Evolutionary conservation across 2,113 vertebrate species (phyloP).

Genomic region (Hydrochoerus hydrochaeris): DNA sequence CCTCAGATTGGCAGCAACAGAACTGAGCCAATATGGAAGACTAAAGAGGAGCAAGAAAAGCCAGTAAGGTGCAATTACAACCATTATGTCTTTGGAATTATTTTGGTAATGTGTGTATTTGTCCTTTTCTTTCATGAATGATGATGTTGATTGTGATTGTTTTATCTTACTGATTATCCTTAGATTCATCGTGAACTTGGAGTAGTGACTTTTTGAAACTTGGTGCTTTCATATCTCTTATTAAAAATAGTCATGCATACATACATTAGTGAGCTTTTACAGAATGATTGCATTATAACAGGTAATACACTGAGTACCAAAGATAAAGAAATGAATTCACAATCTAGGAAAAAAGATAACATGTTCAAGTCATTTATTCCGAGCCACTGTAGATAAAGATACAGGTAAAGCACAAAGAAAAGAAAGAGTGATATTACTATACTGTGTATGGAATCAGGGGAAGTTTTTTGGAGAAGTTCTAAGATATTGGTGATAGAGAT

Average conservation of each 20-base stretch:
- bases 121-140: not conserved
- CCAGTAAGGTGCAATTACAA: conserved; percentile 1
- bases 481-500: not conserved
- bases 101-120: conserved; percentile 36
- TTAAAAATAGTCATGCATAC: not conserved
- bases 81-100: conserved; percentile 9
- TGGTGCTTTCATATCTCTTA: conserved; percentile 15
- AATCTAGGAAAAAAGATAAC: not conserved
- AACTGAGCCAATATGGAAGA: conserved; percentile 8
- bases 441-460: not conserved
- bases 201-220: conserved; percentile 48
- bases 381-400: not conserved
- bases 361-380: conserved; percentile 1
- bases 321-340: conserved; percentile 5
- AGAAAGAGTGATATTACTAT: not conserved
- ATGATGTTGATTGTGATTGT: conserved; percentile 32
- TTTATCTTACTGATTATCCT: conserved; percentile 34
- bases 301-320: not conserved
- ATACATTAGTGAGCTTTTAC: conserved; percentile 32
- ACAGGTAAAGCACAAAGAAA: conserved; percentile 8
- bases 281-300: conserved; percentile 26
- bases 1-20: not conserved
- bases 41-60: conserved; percentile 19
- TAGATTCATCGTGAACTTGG: conserved; percentile 2
- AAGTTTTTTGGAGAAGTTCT: not conserved